Conservation (phyloP, 2,113 vertebrate species). For the Sylvicapra grimmia region DNA sequence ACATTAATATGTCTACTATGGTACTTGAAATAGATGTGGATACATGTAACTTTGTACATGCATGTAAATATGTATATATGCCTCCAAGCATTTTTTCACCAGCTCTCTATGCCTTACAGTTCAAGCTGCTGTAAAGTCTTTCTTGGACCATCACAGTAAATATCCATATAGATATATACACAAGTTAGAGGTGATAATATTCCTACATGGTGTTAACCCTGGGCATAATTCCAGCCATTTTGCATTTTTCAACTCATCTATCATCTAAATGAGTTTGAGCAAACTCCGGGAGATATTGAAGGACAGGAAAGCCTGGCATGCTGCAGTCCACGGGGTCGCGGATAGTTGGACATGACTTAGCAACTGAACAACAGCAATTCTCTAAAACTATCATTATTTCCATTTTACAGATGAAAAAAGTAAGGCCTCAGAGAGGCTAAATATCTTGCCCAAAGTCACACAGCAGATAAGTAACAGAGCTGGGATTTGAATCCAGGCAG, state of each 20-base stretch:
- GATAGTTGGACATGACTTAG: not conserved
- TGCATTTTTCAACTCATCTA: not conserved
- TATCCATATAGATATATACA: not conserved
- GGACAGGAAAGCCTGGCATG: not conserved
- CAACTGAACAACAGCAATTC: not conserved
- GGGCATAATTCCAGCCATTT: not conserved
- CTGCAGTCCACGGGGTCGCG: fast-evolving
- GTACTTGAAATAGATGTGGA: not conserved
- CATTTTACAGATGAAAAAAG: not conserved
- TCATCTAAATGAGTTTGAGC: not conserved
- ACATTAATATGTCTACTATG: not conserved
- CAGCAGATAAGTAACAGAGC: not conserved
- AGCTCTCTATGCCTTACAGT: not conserved
- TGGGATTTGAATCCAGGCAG: not conserved
- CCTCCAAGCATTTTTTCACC: not conserved
- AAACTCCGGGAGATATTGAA: not conserved
- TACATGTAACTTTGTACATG: not conserved
- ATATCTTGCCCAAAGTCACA: not conserved
- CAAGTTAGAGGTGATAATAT: too few species aligned
- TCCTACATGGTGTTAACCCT: not conserved
- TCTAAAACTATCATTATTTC: not conserved
- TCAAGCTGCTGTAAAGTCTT: not conserved
- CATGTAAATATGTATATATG: not conserved
- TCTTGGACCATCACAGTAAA: not conserved
- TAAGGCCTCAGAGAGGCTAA: not conserved